These are phyloP conservation scores for Zelostemma sp. DNA, from an alignment of 1,140 invertebrate genomes.

Conservation along the genomic window DNA sequence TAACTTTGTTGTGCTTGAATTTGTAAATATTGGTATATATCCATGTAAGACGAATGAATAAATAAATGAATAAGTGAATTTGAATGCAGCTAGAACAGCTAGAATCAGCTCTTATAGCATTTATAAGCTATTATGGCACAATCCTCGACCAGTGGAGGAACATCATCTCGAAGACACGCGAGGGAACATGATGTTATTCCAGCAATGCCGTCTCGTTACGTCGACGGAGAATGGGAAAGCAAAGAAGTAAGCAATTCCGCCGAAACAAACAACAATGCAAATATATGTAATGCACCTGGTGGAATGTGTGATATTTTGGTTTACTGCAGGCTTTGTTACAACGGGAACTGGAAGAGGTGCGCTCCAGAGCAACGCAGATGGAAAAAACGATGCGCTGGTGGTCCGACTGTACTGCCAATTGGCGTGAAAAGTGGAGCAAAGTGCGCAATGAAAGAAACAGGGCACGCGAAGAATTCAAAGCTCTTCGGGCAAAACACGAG, in stretches of 20 bases:
- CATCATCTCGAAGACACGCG: slow-evolving; percentile 69
- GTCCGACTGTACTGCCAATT: slow-evolving; percentile 92
- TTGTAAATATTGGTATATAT: too few relatives aligned
- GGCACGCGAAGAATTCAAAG: slow-evolving; percentile 81
- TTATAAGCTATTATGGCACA: slow-evolving; percentile 72
- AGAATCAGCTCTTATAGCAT: too few relatives aligned
- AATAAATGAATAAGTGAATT: too few relatives aligned
- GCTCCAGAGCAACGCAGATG: slow-evolving; percentile 94
- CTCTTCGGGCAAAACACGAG: slow-evolving; percentile 83
- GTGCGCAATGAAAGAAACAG: slow-evolving; percentile 88
- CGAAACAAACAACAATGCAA: too few relatives aligned
- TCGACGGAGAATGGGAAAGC: slow-evolving; percentile 78
- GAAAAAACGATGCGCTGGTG: slow-evolving; percentile 99
- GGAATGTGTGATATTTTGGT: too few relatives aligned
- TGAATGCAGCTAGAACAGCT: too few relatives aligned
- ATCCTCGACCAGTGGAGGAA: slow-evolving; percentile 71
- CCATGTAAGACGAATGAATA: too few relatives aligned
- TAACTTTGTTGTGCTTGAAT: too few relatives aligned
- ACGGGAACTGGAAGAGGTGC: slow-evolving; percentile 90
- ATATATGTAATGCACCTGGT: too few relatives aligned
- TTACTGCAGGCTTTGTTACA: slow-evolving; percentile 74
- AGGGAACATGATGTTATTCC: slow-evolving; percentile 70
- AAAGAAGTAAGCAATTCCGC: slow-evolving; percentile 72
- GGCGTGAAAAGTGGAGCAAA: slow-evolving; percentile 97
- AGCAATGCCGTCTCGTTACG: slow-evolving; percentile 70